phyloP scores from a whole-genome alignment of 2,888 invertebrate genomes.

The Lacanobia oleracea region DNA sequence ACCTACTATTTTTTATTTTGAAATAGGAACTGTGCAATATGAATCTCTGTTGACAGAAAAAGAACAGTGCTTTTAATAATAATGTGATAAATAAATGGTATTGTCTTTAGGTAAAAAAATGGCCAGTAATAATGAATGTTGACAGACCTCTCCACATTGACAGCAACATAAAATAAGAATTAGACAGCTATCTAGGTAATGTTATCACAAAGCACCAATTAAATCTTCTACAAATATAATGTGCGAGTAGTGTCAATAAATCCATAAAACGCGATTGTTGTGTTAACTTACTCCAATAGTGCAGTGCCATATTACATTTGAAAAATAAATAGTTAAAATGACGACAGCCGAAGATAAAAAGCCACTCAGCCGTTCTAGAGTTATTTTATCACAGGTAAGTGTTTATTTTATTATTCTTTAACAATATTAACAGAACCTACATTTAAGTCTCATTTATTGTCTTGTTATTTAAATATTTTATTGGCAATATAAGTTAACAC shows the following conservation, averaged over 20 bases:
- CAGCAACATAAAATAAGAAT: conserved; percentile 28
- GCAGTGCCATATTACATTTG: conserved; percentile 27
- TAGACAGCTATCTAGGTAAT: conserved; percentile 44
- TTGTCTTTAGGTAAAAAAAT: not conserved
- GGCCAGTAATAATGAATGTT: not conserved
- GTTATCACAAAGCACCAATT: conserved; percentile 50
- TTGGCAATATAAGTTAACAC: too few relatives aligned
- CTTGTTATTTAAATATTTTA: too few relatives aligned
- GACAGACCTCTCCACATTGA: not conserved
- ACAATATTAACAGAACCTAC: not conserved
- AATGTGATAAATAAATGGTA: not conserved
- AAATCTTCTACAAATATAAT: conserved; percentile 51
- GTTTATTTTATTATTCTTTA: conserved; percentile 3
- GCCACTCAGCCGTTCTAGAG: conserved; percentile 54
- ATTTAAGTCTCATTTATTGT: not conserved
- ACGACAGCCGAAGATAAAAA: conserved; percentile 44
- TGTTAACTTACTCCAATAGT: conserved; percentile 36
- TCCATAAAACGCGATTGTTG: conserved; percentile 49
- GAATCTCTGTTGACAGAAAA: not conserved
- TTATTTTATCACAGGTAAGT: conserved; percentile 66
- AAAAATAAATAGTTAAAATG: conserved; percentile 42
- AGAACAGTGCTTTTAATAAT: not conserved
- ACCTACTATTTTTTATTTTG: not conserved
- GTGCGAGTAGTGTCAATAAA: conserved; percentile 58
- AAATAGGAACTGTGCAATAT: conserved; percentile 33